Base-by-base conservation (phyloP, 2,888 invertebrate species). In the Caenorhabditis panamensis region DNA sequence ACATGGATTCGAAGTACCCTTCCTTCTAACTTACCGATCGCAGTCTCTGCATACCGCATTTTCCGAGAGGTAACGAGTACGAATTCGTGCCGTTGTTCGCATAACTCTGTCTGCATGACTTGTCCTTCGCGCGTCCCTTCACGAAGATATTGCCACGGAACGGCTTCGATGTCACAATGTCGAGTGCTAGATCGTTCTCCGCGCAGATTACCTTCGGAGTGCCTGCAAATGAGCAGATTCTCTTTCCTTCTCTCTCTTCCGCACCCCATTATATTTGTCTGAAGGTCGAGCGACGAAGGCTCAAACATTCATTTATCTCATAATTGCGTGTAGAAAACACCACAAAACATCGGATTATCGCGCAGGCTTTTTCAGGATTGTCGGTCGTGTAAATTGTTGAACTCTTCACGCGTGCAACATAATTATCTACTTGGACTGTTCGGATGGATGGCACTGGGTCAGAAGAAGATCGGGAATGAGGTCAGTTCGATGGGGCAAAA, bases 101-200 rank as follows among this genome's bases (percentile, higher is more conserved):
- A 62, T 89, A 88, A 16, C 86, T 87, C 58, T 88, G 87, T 8
- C 88, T 82, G 62, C 90, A 90, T 1, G 84, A 82, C 31, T 88
- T 85, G 77, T 90, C 90, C 71, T 89, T 89, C 37, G 89, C 89
- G 3, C 89, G 73, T 53, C 90, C 90, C 80, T 90, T 90, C 26
- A 90, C 90, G 61, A 89, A 90, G 49, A 90, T 89, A 54, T 90
- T 89, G 8, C 90, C 90, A 13, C 79, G 73, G 79, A 90, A 91
- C 8, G 89, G 89, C 61, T 87, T 86, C 13, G 84, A 69, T 1
- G 90, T 90, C 37, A 88, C 83, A 56, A 90, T 87, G 77, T 90
- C 89, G 58, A 90, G 80, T n/a, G 88, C 86, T 18, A 90, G 83
- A 66, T 88, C 87, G 73, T 89, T 88, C 58, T 90, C 90, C 24